These are phyloP conservation scores for Thamnophis sirtalis DNA, from an alignment of 2,113 vertebrate species.

Conservation along the genomic window DNA sequence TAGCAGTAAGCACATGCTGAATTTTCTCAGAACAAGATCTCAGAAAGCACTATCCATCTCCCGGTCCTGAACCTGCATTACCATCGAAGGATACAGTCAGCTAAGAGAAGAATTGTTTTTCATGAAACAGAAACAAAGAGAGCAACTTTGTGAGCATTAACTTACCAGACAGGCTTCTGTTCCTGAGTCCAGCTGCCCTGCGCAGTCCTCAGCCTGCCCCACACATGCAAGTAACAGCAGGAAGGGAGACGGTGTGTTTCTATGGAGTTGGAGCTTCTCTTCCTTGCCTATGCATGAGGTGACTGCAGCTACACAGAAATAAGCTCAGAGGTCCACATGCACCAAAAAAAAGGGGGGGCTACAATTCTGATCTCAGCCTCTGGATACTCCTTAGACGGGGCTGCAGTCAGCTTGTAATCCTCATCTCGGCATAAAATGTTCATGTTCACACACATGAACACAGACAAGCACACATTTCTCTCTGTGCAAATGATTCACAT, in stretches of 20 bases:
- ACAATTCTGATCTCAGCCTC: conserved; percentile 27
- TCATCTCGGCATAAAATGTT: conserved; percentile 31
- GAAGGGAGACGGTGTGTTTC: conserved; percentile 58
- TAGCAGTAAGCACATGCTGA: conserved; percentile 22
- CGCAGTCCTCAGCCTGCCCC: conserved; percentile 41
- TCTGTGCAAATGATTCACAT: background rate
- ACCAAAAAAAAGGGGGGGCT: conserved; percentile 1
- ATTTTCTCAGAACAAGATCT: background rate
- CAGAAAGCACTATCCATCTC: background rate
- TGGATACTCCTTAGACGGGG: conserved; percentile 30
- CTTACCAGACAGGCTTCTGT: conserved; percentile 53
- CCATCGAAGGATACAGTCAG: background rate
- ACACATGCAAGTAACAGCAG: conserved; percentile 15
- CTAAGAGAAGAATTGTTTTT: accelerated
- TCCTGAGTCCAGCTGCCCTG: background rate
- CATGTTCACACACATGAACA: background rate
- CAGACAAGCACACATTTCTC: background rate
- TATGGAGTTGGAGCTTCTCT: conserved; percentile 65
- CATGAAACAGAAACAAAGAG: background rate
- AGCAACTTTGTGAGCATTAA: conserved; percentile 50
- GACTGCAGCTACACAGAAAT: conserved; percentile 60
- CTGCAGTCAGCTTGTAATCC: conserved; percentile 31
- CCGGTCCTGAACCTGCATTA: background rate
- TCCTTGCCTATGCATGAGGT: conserved; percentile 60
- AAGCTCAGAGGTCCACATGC: conserved; percentile 38